Conservation (phyloP, 2,797 vertebrate species). For the Odontamblyopus rebecca region DNA sequence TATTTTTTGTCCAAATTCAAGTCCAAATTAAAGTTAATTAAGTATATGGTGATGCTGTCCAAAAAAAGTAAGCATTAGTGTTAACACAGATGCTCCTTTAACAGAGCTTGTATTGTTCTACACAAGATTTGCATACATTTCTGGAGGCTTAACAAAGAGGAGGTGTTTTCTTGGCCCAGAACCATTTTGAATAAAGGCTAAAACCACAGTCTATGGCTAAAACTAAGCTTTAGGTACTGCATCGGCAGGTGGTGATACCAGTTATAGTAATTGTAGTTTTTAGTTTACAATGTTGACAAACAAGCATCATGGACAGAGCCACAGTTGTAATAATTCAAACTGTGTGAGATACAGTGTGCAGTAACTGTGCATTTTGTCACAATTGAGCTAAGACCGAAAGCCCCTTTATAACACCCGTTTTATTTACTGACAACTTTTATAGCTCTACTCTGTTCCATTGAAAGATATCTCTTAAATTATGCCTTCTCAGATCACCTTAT, state of each 20-base stretch:
- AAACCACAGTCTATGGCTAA: no score
- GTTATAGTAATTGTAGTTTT: not conserved
- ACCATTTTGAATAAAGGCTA: not conserved
- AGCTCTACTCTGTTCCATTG: no score
- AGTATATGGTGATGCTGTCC: no score
- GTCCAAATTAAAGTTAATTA: no score
- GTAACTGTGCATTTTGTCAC: no score
- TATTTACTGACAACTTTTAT: no score
- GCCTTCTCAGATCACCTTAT: no score
- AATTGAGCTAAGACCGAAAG: no score
- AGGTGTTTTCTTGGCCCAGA: not conserved
- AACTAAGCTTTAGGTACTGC: not conserved
- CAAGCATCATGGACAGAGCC: not conserved
- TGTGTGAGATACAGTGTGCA: no score
- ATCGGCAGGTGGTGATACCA: not conserved
- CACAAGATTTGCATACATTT: not conserved
- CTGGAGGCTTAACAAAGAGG: not conserved
- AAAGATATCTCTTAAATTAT: no score
- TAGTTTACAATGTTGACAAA: not conserved
- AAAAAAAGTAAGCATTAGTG: not conserved
- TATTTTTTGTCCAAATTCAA: no score
- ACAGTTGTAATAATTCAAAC: not conserved
- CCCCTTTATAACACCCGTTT: no score
- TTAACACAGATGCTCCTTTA: not conserved
- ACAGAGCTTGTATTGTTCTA: not conserved